Percentiles rank a stretch among this genome's conserved stretches.
Conservation (phyloP, 2,113 vertebrate genomes). For the Nerophis ophidion region DNA sequence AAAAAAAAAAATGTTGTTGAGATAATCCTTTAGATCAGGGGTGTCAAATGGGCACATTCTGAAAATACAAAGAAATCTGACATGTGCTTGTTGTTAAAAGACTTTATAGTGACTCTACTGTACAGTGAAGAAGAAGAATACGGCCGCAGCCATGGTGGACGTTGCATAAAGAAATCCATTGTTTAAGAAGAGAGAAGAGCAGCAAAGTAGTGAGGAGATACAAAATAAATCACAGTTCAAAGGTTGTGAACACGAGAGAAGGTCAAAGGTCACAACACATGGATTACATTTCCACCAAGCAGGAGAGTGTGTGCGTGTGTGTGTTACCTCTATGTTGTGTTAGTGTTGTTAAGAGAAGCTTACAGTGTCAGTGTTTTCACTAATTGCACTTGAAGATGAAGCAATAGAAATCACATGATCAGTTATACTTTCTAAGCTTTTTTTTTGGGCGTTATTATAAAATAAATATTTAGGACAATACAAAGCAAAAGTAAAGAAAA, state of each 20-base stretch:
- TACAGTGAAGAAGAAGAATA: constrained; percentile 14
- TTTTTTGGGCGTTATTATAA: constrained; percentile 37
- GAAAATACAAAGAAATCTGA: too few species aligned
- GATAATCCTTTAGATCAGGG: too few species aligned
- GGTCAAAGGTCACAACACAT: constrained; percentile 35
- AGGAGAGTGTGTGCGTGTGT: constrained; percentile 8
- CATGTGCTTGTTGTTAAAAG: constrained; percentile 6
- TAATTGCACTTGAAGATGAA: constrained; percentile 72
- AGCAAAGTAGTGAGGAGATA: constrained; percentile 52
- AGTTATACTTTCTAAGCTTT: constrained; percentile 15
- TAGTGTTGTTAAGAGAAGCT: constrained; percentile 19
- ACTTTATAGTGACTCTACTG: constrained; percentile 27
- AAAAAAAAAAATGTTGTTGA: background rate
- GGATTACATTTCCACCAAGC: constrained; percentile 33
- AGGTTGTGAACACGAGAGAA: constrained; percentile 25
- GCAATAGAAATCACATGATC: constrained; percentile 32
- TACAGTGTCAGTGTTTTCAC: constrained; percentile 35
- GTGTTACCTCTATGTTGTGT: constrained; percentile 32
- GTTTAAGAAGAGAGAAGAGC: constrained; percentile 49
- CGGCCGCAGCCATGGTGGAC: constrained; percentile 8
- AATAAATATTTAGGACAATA: constrained; percentile 30
- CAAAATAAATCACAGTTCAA: constrained; percentile 42
- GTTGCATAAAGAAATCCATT: constrained; percentile 54
- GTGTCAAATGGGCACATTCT: too few species aligned
- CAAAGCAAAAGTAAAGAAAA: background rate